Evolutionary conservation across 2,797 vertebrate species (phyloP).

Genomic region (Anisognathus igniventris): DNA sequence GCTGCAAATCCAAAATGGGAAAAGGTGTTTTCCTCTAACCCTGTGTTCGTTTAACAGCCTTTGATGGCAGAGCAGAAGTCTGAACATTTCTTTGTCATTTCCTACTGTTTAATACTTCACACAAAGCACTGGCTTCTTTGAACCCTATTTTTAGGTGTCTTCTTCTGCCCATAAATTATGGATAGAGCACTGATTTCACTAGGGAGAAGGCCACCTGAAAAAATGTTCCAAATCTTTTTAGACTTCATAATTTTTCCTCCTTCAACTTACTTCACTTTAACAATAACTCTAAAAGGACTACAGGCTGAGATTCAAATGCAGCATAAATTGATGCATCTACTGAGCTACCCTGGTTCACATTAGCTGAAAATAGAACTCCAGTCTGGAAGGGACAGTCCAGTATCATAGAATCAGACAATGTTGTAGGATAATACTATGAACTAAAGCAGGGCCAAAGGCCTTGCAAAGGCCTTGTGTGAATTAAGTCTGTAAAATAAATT

Average conservation of each 20-base stretch:
- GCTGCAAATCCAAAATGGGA: slow-evolving; percentile 1
- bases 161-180: slow-evolving; percentile 17
- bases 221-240: background rate
- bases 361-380: background rate
- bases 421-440: background rate
- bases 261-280: background rate
- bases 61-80: slow-evolving; percentile 1
- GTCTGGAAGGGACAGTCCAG: background rate
- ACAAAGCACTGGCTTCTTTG: slow-evolving; percentile 18
- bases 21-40: slow-evolving; percentile 31
- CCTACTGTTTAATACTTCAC: slow-evolving; percentile 38
- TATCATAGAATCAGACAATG: background rate
- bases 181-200: background rate
- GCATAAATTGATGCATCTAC: background rate
- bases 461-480: background rate
- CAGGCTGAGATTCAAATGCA: background rate
- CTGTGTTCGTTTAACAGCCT: background rate
- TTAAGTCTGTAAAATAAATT: background rate
- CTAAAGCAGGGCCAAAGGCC: background rate
- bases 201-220: background rate
- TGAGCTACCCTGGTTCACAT: background rate
- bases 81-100: slow-evolving; percentile 37
- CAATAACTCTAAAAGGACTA: background rate
- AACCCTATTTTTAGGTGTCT: slow-evolving; percentile 36
- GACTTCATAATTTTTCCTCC: background rate